phyloP scores from a whole-genome alignment of 1,140 invertebrate species.

The Brachionus koreanus region DNA sequence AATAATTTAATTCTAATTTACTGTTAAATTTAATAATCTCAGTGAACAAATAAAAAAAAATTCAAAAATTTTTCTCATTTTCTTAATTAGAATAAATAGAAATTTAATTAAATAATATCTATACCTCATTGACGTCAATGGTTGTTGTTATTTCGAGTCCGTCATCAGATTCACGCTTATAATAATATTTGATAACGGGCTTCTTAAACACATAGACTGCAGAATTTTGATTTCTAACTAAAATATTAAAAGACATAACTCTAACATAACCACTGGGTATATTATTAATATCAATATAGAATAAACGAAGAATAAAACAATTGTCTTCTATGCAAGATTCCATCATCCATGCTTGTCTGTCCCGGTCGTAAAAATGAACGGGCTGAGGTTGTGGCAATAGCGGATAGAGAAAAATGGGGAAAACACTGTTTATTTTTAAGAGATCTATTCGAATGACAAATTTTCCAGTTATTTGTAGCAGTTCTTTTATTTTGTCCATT shows the following conservation, averaged over 20 bases:
- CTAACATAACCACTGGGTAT: slow-evolving; percentile 73
- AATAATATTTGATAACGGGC: slow-evolving; percentile 77
- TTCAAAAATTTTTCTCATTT: neutral
- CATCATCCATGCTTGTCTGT: slow-evolving; percentile 77
- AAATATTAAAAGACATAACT: slow-evolving; percentile 76
- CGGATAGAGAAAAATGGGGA: slow-evolving; percentile 64
- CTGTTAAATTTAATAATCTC: too few relatives aligned
- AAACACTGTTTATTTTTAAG: slow-evolving; percentile 57
- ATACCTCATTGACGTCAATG: slow-evolving; percentile 42
- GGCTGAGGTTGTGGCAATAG: slow-evolving; percentile 49
- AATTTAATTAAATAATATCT: neutral
- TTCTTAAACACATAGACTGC: slow-evolving; percentile 61
- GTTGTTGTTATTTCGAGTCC: slow-evolving; percentile 74
- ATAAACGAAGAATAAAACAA: slow-evolving; percentile 70
- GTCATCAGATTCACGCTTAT: slow-evolving; percentile 75
- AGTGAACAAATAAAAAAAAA: too few relatives aligned
- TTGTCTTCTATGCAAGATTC: slow-evolving; percentile 76
- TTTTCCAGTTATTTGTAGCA: slow-evolving; percentile 37
- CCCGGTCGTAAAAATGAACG: slow-evolving; percentile 75
- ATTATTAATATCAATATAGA: slow-evolving; percentile 78
- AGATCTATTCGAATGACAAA: slow-evolving; percentile 31
- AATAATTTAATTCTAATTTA: too few relatives aligned
- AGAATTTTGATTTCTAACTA: slow-evolving; percentile 60
- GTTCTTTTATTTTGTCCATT: slow-evolving; percentile 36
- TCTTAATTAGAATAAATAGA: neutral